These are phyloP conservation scores for Lepidurus couesii DNA, from an alignment of 1,140 invertebrate genomes.

Conservation along the genomic window DNA sequence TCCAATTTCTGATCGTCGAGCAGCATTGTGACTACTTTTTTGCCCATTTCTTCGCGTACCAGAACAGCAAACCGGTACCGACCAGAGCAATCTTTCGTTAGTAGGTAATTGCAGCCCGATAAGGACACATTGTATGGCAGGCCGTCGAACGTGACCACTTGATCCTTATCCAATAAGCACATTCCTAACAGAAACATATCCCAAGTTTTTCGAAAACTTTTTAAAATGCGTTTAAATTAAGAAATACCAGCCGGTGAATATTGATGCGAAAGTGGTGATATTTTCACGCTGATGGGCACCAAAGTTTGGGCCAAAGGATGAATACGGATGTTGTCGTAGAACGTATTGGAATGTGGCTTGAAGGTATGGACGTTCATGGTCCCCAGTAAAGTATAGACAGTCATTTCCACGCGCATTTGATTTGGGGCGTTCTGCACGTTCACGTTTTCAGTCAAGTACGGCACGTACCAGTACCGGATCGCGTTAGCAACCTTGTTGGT, in stretches of 20 bases:
- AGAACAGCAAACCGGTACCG: slow-evolving; percentile 35
- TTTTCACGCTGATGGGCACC: slow-evolving; percentile 20
- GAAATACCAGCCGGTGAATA: not conserved
- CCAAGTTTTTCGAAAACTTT: not conserved
- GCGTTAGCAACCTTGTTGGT: slow-evolving; percentile 29
- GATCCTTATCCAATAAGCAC: slow-evolving; percentile 34
- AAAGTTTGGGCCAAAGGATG: slow-evolving; percentile 28
- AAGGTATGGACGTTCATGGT: slow-evolving; percentile 29
- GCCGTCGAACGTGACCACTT: slow-evolving; percentile 36
- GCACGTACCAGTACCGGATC: slow-evolving; percentile 29
- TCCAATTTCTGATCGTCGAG: slow-evolving; percentile 34
- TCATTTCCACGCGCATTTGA: slow-evolving; percentile 27
- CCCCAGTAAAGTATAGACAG: slow-evolving; percentile 27
- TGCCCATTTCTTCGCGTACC: slow-evolving; percentile 30
- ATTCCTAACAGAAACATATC: slow-evolving; percentile 28
- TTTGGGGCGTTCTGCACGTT: slow-evolving; percentile 20
- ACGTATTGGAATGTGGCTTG: slow-evolving; percentile 30
- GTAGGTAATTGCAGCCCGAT: slow-evolving; percentile 35
- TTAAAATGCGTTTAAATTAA: not conserved
- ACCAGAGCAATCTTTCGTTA: slow-evolving; percentile 39
- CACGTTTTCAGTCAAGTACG: slow-evolving; percentile 32
- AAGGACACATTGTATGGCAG: slow-evolving; percentile 33
- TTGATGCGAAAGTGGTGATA: not conserved
- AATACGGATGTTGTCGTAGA: slow-evolving; percentile 31
- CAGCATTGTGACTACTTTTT: slow-evolving; percentile 32